Percentiles rank a stretch among this genome's conserved stretches.
phyloP scores from a whole-genome alignment of 1,140 invertebrate species.

The Eupeodes corollae region DNA sequence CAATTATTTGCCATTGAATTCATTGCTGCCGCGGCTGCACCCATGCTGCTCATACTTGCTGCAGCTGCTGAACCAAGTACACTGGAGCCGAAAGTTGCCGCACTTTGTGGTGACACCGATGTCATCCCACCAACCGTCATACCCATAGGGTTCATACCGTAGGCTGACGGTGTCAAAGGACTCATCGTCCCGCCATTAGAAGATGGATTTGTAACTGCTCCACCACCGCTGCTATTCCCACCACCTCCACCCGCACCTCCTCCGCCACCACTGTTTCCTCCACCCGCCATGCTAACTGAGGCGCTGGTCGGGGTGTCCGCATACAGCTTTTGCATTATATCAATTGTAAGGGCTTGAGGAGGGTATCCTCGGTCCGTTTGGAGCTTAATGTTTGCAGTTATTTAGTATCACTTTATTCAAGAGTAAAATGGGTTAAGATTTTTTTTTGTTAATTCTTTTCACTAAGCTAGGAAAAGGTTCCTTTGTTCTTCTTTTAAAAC shows the following conservation, averaged over 20 bases:
- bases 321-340: slow-evolving; percentile 42
- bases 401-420: slow-evolving; percentile 4
- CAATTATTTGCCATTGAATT: slow-evolving; percentile 50
- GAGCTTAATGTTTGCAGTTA: slow-evolving; percentile 36
- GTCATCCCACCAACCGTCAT: slow-evolving; percentile 58
- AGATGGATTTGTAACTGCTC: slow-evolving; percentile 15
- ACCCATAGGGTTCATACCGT: slow-evolving; percentile 68
- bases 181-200: slow-evolving; percentile 43
- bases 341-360: slow-evolving; percentile 18
- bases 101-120: slow-evolving; percentile 51
- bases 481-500: too few species aligned
- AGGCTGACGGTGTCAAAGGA: slow-evolving; percentile 53
- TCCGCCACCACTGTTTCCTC: slow-evolving; percentile 9
- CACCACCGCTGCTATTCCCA: slow-evolving; percentile 11
- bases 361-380: slow-evolving; percentile 6
- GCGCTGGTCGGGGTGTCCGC: slow-evolving; percentile 38
- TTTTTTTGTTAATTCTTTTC: too few species aligned
- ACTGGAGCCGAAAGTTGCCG: slow-evolving; percentile 46
- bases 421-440: too few species aligned
- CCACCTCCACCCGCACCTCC: slow-evolving; percentile 21
- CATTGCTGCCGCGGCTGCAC: slow-evolving; percentile 39
- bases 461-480: too few species aligned
- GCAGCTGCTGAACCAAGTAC: slow-evolving; percentile 47
- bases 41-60: slow-evolving; percentile 48
- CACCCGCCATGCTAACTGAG: slow-evolving; percentile 30